A percentile compares a stretch with the other conserved stretches of the same genome.
Conservation (phyloP, 2,888 invertebrate species). For the Synergus japonicus region DNA sequence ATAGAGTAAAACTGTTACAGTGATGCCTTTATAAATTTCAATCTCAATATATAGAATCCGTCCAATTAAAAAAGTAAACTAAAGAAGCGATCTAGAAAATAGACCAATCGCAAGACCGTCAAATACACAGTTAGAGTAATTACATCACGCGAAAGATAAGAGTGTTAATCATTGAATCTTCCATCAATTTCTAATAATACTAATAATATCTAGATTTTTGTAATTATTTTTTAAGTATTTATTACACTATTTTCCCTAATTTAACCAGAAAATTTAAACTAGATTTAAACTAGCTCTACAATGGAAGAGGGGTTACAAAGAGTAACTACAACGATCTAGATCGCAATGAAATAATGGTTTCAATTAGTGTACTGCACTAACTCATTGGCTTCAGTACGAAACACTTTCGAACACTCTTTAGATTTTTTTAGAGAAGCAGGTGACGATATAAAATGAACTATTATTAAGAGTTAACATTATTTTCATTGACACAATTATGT, state of each 20-base stretch:
- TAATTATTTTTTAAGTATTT: neutral
- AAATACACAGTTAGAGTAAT: neutral
- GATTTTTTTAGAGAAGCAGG: neutral
- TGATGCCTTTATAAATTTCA: neutral
- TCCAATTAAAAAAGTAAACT: neutral
- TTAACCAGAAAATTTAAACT: constrained; percentile 3
- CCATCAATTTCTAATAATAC: neutral
- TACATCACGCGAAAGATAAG: neutral
- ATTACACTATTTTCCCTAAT: neutral
- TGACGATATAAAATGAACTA: neutral
- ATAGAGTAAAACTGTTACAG: neutral
- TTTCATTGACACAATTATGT: neutral
- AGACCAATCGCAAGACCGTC: neutral
- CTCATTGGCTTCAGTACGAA: constrained; percentile 18
- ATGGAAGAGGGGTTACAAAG: constrained; percentile 32
- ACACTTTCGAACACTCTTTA: neutral
- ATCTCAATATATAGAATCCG: neutral
- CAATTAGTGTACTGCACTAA: constrained; percentile 27
- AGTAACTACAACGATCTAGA: constrained; percentile 33
- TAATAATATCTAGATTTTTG: neutral
- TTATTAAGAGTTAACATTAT: neutral
- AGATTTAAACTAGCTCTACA: constrained; percentile 19
- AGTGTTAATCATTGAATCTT: neutral
- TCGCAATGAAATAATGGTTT: constrained; percentile 35
- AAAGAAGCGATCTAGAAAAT: neutral